Evolutionary conservation across 2,888 invertebrate genomes (phyloP).

Genomic region (Acleris literana): DNA sequence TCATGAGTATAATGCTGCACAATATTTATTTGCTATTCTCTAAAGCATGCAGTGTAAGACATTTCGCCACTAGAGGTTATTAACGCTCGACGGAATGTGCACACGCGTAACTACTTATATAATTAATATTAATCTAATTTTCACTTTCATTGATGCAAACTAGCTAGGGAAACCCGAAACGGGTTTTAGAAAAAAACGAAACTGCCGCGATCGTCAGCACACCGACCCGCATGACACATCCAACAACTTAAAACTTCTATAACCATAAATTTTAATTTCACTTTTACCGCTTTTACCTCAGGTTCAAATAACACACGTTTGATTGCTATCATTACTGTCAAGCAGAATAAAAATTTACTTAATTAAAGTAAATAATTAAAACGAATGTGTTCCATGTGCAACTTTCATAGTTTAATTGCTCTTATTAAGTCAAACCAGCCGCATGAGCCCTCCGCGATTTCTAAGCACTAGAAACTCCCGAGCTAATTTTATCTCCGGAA

Average conservation of each 20-base stretch:
- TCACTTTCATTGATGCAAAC: constrained; percentile 54
- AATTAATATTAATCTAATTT: constrained; percentile 39
- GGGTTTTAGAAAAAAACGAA: constrained; percentile 57
- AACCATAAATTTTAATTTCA: constrained; percentile 70
- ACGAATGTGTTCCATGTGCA: constrained; percentile 5
- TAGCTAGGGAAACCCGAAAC: constrained; percentile 51
- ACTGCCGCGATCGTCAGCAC: constrained; percentile 50
- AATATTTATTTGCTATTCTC: constrained; percentile 13
- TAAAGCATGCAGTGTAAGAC: constrained; percentile 10
- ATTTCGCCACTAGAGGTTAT: constrained; percentile 20
- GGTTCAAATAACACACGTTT: constrained; percentile 44
- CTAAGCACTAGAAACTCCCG: constrained; percentile 30
- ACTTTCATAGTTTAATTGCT: constrained; percentile 20
- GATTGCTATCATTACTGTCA: constrained; percentile 12
- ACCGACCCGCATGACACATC: constrained; percentile 68
- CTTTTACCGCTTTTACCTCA: constrained; percentile 78
- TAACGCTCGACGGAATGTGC: constrained; percentile 25
- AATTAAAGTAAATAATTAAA: constrained; percentile 13
- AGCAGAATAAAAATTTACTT: not conserved
- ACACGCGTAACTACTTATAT: constrained; percentile 25
- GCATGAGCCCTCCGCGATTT: constrained; percentile 6
- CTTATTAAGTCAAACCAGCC: constrained; percentile 14
- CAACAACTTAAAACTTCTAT: constrained; percentile 70
- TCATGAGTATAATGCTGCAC: constrained; percentile 27
- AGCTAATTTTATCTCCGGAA: constrained; percentile 20